Percentiles rank a stretch among this genome's conserved stretches.
Conservation (phyloP, 37 sponge, comb jelly and placozoan species). For the Aphrocallistes beatrix region DNA sequence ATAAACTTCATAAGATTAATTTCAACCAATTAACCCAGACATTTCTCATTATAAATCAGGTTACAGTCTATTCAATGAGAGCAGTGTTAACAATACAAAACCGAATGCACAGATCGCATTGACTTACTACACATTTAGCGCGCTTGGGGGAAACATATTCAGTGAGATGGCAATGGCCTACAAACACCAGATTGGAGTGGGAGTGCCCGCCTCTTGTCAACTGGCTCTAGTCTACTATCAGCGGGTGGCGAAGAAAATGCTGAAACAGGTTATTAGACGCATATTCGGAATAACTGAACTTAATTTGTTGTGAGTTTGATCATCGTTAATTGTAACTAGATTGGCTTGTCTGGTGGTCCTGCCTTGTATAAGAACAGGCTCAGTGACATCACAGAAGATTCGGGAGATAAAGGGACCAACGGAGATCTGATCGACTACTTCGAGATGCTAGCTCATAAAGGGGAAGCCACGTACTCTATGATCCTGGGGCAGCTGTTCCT, state of each 20-base stretch:
- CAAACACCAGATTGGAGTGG: conserved; percentile 63
- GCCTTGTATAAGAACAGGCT: not conserved
- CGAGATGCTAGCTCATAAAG: not conserved
- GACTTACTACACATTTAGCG: conserved; percentile 86
- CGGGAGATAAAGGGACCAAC: not conserved
- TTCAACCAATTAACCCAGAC: not conserved
- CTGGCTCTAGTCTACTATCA: conserved; percentile 71
- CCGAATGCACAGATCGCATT: conserved; percentile 36
- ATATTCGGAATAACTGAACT: not conserved
- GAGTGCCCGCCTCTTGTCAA: conserved; percentile 75
- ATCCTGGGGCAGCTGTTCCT: not conserved
- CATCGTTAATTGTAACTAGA: not conserved
- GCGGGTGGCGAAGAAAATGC: conserved; percentile 57
- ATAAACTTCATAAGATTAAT: not conserved
- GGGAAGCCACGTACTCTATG: not conserved
- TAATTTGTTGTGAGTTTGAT: not conserved
- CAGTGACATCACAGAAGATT: not conserved
- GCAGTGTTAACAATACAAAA: not conserved
- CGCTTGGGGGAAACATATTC: conserved; percentile 75
- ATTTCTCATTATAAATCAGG: not conserved
- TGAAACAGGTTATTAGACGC: not conserved
- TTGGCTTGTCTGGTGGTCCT: not conserved
- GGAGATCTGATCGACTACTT: not conserved
- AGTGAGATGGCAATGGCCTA: conserved; percentile 87
- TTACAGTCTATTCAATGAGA: not conserved